Evolutionary conservation across 2,113 vertebrate species (phyloP).

Genomic region (Bos taurus): ARS-UCD2.0 NC_037352.1:7755501-7756000

Average conservation of each 20-base stretch:
- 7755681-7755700: not conserved
- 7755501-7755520: not conserved
- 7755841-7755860: rapidly evolving
- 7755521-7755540: not conserved
- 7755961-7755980: rapidly evolving
- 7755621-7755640: not conserved
- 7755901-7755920: not conserved
- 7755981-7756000: rapidly evolving
- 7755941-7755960: not conserved
- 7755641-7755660: constrained; percentile 39
- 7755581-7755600: not conserved
- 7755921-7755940: not conserved
- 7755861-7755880: not conserved
- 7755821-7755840: too few species aligned
- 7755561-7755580: not conserved
- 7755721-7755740: not conserved
- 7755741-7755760: not conserved
- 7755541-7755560: not conserved
- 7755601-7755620: not conserved
- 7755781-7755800: not conserved
- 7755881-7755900: rapidly evolving
- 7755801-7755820: not conserved
- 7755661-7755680: not conserved
- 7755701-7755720: not conserved
- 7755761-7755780: not conserved